Evolutionary conservation across 2,113 vertebrate species (phyloP).

Genomic region (Lipophrys pholis): DNA sequence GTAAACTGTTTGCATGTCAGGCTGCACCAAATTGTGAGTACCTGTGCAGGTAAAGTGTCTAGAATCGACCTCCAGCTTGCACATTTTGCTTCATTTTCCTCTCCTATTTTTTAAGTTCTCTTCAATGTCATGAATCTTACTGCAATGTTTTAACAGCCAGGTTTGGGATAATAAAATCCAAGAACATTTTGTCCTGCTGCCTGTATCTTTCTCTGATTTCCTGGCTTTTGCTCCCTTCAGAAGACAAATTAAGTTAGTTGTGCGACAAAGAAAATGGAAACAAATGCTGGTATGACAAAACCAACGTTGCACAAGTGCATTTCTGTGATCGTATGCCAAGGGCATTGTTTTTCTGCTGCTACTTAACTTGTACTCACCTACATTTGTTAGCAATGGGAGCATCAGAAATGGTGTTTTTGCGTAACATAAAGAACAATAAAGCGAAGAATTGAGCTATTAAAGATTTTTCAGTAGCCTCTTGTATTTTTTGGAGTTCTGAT

Average conservation of each 20-base stretch:
- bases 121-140: slow-evolving; percentile 5
- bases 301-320: neutral
- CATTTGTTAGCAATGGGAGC: slow-evolving; percentile 12
- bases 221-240: slow-evolving; percentile 19
- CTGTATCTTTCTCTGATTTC: slow-evolving; percentile 9
- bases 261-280: slow-evolving; percentile 28
- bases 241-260: slow-evolving; percentile 10
- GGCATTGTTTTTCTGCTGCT: neutral
- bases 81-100: slow-evolving; percentile 13
- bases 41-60: slow-evolving; percentile 23
- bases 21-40: slow-evolving; percentile 4
- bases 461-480: neutral
- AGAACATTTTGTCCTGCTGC: neutral
- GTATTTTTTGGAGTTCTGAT: slow-evolving; percentile 11
- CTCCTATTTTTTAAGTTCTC: slow-evolving; percentile 19
- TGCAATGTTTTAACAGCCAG: neutral
- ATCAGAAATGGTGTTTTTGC: neutral
- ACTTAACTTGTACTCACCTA: slow-evolving; percentile 21
- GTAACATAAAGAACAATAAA: neutral
- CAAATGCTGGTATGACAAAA: slow-evolving; percentile 14
- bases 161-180: neutral
- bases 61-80: neutral
- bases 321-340: slow-evolving; percentile 16
- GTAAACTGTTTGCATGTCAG: slow-evolving; percentile 21
- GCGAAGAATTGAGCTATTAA: neutral